These are phyloP conservation scores for Campaea margaritaria DNA, from an alignment of 2,888 invertebrate species.

Conservation along the genomic window DNA sequence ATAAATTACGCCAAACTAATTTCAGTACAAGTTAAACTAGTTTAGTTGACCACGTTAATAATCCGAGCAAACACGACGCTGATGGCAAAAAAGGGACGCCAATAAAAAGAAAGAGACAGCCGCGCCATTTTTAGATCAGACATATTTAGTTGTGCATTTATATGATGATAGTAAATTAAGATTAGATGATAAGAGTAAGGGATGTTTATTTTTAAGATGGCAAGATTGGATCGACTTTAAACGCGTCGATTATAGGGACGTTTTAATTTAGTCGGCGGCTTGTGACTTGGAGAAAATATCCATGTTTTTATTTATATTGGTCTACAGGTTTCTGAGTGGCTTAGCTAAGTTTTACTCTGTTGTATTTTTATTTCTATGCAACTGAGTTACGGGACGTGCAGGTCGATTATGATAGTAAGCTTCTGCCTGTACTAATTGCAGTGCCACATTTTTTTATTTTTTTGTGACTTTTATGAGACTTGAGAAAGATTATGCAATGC, in stretches of 20 bases:
- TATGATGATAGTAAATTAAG: background rate
- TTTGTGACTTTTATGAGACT: no score
- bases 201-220: conserved; percentile 3
- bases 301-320: no score
- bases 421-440: no score
- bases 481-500: no score
- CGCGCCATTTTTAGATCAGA: conserved; percentile 29
- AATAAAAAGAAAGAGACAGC: conserved; percentile 35
- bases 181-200: background rate
- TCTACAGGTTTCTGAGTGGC: background rate
- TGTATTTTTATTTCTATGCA: background rate
- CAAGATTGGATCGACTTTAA: background rate
- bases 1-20: conserved; percentile 42
- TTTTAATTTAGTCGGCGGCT: background rate
- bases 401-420: no score
- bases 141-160: conserved; percentile 3
- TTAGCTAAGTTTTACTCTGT: background rate
- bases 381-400: no score
- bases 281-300: background rate
- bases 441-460: no score
- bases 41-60: background rate
- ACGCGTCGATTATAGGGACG: background rate
- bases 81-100: conserved; percentile 41
- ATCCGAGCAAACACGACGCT: conserved; percentile 50
- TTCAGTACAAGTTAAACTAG: conserved; percentile 6